Evolutionary conservation across 2,797 vertebrate genomes (phyloP).

Genomic region (Premnoplex brunnescens): DNA sequence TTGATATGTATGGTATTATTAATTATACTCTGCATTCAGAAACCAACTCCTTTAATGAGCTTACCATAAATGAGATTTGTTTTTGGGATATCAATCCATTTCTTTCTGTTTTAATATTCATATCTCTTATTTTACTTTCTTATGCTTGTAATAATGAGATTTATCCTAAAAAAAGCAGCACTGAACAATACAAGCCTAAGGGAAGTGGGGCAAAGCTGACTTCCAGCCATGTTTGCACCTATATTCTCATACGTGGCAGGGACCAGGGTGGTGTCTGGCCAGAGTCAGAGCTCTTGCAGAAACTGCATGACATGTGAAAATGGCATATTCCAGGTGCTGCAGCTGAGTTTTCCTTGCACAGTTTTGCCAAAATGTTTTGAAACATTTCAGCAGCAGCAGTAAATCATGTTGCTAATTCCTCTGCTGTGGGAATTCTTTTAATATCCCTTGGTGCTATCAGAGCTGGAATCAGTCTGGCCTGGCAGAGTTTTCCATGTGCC

Average conservation of each 20-base stretch:
- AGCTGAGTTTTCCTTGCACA: not conserved
- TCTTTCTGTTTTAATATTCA: constrained; percentile 11
- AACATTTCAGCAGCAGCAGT: not conserved
- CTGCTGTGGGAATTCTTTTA: not conserved
- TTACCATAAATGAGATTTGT: constrained; percentile 54
- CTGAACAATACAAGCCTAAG: not conserved
- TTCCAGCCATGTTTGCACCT: not conserved
- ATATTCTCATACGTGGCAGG: not conserved
- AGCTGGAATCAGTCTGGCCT: not conserved
- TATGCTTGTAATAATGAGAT: not conserved
- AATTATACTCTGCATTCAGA: constrained; percentile 8
- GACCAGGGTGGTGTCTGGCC: not conserved
- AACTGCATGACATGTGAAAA: not conserved
- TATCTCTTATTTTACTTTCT: not conserved
- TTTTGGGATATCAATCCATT: not conserved
- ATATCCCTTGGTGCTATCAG: not conserved
- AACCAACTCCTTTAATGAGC: constrained; percentile 35
- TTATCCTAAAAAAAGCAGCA: not conserved
- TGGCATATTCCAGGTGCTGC: not conserved
- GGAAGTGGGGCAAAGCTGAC: not conserved
- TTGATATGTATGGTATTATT: constrained; percentile 36
- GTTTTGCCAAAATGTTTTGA: not conserved
- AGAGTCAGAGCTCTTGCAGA: not conserved
- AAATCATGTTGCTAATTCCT: constrained; percentile 1
- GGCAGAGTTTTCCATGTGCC: not conserved